Evolutionary conservation across 2,888 invertebrate genomes (phyloP).

Genomic region (Apodemia mormo): DNA sequence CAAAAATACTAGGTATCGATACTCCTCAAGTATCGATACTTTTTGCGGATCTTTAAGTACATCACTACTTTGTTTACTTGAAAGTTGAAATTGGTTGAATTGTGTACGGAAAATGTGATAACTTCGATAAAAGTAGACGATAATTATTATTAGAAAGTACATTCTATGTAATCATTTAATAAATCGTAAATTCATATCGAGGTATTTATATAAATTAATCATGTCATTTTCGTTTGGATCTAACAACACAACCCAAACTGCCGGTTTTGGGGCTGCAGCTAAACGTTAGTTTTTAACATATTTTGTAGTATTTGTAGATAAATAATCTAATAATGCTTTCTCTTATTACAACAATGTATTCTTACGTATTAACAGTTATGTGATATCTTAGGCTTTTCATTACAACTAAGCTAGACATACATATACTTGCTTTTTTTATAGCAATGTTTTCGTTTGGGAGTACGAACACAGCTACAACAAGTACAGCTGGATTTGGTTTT

Average conservation of each 20-base stretch:
- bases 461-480: conserved; percentile 74
- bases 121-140: neutral
- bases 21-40: too few relatives aligned
- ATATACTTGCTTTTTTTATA: conserved; percentile 42
- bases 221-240: conserved; percentile 74
- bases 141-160: neutral
- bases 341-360: neutral
- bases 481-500: conserved; percentile 70
- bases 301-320: neutral
- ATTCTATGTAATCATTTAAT: neutral
- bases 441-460: conserved; percentile 77
- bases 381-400: neutral
- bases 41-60: too few relatives aligned
- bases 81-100: neutral
- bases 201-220: conserved; percentile 20
- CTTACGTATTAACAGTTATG: neutral
- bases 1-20: too few relatives aligned
- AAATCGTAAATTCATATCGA: conserved; percentile 1
- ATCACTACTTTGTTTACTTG: neutral
- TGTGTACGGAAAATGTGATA: neutral
- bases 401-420: neutral
- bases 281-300: conserved; percentile 73
- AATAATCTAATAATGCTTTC: neutral
- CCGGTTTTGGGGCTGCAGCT: conserved; percentile 74
- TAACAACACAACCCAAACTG: conserved; percentile 56